Evolutionary conservation across 2,888 invertebrate species (phyloP), one percentile per base, ranked within the genome.

Genomic region (Pollenia labialis): DNA sequence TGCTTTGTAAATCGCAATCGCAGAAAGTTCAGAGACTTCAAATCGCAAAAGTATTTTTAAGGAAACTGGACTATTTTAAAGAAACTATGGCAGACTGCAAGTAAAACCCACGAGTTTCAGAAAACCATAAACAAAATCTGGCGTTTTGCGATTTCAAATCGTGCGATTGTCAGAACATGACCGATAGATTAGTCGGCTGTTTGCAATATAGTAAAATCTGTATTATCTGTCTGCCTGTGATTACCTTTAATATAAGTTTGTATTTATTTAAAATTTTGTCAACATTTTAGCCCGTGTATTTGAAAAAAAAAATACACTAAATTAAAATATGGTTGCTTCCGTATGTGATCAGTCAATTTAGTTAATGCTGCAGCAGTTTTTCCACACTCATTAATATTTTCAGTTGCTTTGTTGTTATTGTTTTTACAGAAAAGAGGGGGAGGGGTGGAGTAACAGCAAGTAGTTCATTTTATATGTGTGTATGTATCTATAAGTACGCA

Each of bases 291-390:
- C 60, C 72, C 40, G 48, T 32, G 11, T n/a, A 4, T 50, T 66
- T 1, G 3, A 40, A 14, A 44, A 12, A 12, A 68, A 66, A 60
- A 16, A 74, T 32, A 32, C 14, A 44, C 16, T 42, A 46, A 52
- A 79, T 69, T 64, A 60, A 75, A 79, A 74, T 69, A 82, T 85
- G 64, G 76, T 81, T 75, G 62, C 89, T 90, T 91, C 90, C 90
- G 90, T 89, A 89, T 90, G 91, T 90, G 90, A 90, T 91, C 90
- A 90, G 90, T 90, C 90, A 90, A 88, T 85, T 85, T 74, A 80
- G 50, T 75, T 88, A 84, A 80, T 77, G 82, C 71, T 72, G 18
- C 71, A 82, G 68, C 82, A 85, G 72, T 86, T 79, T 88, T 72
- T 86, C 82, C 75, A 82, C 18, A 77, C 71, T 81, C 44, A 81